Evolutionary conservation across 35 echinoderm and acorn worm genomes (phyloP).

Genomic region (Hemicentrotus pulcherrimus): DNA sequence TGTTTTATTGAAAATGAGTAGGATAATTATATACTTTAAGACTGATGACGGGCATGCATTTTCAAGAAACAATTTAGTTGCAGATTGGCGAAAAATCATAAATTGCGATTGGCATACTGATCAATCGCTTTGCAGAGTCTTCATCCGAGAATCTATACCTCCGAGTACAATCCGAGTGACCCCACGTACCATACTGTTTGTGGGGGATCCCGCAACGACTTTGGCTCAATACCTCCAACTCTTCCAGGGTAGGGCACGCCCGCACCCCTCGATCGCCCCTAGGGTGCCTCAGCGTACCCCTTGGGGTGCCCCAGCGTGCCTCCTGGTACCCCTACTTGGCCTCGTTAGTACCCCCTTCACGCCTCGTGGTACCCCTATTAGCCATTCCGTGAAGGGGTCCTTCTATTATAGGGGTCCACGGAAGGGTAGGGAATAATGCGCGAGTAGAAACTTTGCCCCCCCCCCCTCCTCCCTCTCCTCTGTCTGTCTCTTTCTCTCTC

Average conservation of each 20-base stretch:
- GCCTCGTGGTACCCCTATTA: not conserved
- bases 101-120: not conserved
- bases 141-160: not conserved
- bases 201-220: not conserved
- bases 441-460: not conserved
- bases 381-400: not conserved
- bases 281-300: not conserved
- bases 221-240: not conserved
- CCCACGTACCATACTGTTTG: not conserved
- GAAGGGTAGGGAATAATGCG: not conserved
- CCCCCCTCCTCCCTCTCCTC: not conserved
- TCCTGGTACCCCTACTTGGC: not conserved
- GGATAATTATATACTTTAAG: too few species aligned
- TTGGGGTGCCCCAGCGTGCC: not conserved
- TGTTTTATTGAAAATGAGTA: too few species aligned
- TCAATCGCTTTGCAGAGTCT: not conserved
- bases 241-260: not conserved
- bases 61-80: not conserved
- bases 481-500: not conserved
- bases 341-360: not conserved
- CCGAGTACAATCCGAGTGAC: not conserved
- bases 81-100: not conserved
- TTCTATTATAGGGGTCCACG: not conserved
- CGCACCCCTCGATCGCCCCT: not conserved
- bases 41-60: too few species aligned